Evolutionary conservation across 2,888 invertebrate genomes (phyloP).

Genomic region (Dynastes hyllus): DNA sequence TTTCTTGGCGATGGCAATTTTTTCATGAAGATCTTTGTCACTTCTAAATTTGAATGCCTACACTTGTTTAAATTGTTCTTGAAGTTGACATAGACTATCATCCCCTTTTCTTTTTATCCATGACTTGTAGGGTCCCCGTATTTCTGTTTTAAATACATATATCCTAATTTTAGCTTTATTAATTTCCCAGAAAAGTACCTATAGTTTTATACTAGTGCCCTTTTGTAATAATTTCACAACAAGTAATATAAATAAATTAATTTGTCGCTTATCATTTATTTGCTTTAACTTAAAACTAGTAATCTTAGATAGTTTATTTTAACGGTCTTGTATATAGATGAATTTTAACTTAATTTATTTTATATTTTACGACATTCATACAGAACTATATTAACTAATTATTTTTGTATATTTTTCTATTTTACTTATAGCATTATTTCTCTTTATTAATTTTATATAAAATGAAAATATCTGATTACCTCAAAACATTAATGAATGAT

Average conservation of each 20-base stretch:
- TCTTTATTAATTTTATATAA: slow-evolving; percentile 45
- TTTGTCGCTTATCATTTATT: slow-evolving; percentile 15
- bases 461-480: slow-evolving; percentile 52
- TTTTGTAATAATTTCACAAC: slow-evolving; percentile 23
- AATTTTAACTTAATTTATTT: slow-evolving; percentile 50
- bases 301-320: slow-evolving; percentile 28
- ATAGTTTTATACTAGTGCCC: neutral
- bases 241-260: slow-evolving; percentile 34
- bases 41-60: no score
- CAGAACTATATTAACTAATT: slow-evolving; percentile 31
- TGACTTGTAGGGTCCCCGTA: no score
- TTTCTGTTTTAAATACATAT: no score
- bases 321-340: slow-evolving; percentile 38
- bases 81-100: no score
- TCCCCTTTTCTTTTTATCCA: no score
- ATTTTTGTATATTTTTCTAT: slow-evolving; percentile 50
- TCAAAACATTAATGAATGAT: slow-evolving; percentile 51
- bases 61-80: no score
- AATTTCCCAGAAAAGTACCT: neutral
- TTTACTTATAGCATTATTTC: slow-evolving; percentile 41
- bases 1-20: no score
- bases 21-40: no score
- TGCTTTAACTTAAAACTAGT: slow-evolving; percentile 25
- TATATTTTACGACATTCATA: slow-evolving; percentile 41
- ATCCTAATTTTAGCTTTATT: neutral